These are phyloP conservation scores for Cheilosia vulpina DNA, from an alignment of 2,888 invertebrate species.

Conservation along the genomic window DNA sequence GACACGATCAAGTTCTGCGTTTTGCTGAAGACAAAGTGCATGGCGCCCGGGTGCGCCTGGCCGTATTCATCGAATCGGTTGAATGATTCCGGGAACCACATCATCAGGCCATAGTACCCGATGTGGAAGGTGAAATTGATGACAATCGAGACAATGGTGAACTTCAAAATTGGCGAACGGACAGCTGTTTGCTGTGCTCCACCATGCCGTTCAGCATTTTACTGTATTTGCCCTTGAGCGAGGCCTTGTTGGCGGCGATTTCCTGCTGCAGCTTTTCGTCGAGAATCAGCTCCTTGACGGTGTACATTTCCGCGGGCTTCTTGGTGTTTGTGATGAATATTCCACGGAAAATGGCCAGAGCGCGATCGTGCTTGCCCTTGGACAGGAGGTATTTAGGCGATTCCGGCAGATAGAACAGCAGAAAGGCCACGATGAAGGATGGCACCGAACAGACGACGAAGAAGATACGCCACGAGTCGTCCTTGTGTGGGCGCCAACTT, in stretches of 20 bases:
- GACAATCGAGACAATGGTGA: constrained; percentile 92
- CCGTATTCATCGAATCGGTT: constrained; percentile 94
- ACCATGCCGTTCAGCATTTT: constrained; percentile 91
- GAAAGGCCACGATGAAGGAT: constrained; percentile 92
- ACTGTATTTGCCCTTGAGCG: constrained; percentile 87
- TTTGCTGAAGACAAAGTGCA: constrained; percentile 93
- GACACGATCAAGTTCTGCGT: constrained; percentile 92
- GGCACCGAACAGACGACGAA: constrained; percentile 94
- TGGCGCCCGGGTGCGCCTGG: constrained; percentile 88
- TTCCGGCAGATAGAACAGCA: constrained; percentile 93
- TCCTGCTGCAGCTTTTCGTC: constrained; percentile 85
- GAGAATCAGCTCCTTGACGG: constrained; percentile 88
- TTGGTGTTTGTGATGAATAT: constrained; percentile 92
- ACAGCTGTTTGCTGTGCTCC: constrained; percentile 92
- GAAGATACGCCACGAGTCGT: constrained; percentile 97
- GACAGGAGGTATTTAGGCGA: constrained; percentile 95
- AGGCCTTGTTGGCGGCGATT: constrained; percentile 83
- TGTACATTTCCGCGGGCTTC: constrained; percentile 89
- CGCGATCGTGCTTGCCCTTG: constrained; percentile 91
- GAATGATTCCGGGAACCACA: constrained; percentile 98
- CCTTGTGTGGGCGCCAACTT: too few relatives aligned
- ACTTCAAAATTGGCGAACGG: constrained; percentile 91
- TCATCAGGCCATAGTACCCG: constrained; percentile 97
- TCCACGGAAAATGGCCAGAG: constrained; percentile 91
- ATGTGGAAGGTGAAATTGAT: constrained; percentile 97